Evolutionary conservation across 2,113 vertebrate species (phyloP).

Genomic region (Lasiurus borealis): DNA sequence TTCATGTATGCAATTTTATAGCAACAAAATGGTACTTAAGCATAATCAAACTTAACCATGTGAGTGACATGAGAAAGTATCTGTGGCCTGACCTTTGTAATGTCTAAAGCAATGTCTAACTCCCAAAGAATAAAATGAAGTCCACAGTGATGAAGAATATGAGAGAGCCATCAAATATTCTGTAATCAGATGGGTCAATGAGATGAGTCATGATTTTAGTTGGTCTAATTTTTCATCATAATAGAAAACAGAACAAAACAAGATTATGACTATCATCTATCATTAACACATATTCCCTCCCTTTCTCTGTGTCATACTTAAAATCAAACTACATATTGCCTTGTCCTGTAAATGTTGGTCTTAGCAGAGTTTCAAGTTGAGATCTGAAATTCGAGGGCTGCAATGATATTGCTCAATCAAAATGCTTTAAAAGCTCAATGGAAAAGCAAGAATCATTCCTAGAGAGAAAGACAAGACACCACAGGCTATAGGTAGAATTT

Average conservation of each 20-base stretch:
- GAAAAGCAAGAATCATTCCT: neutral
- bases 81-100: neutral
- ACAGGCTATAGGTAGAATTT: neutral
- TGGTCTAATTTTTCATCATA: conserved; percentile 13
- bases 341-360: neutral
- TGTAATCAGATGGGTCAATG: neutral
- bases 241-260: neutral
- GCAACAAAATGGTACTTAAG: neutral
- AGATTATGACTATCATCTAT: neutral
- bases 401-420: neutral
- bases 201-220: neutral
- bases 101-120: neutral
- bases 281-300: neutral
- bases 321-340: neutral
- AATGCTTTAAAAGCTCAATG: neutral
- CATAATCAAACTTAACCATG: neutral
- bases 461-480: neutral
- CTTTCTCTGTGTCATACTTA: neutral
- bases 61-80: neutral
- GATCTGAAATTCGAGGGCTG: neutral
- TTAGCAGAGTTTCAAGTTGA: neutral
- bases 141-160: neutral
- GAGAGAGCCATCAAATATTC: neutral
- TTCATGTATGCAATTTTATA: conserved; percentile 40
- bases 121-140: neutral